These are phyloP conservation scores for Scolopax bukidnonensis DNA, from an alignment of 2,797 vertebrate species.

Conservation along the genomic window DNA sequence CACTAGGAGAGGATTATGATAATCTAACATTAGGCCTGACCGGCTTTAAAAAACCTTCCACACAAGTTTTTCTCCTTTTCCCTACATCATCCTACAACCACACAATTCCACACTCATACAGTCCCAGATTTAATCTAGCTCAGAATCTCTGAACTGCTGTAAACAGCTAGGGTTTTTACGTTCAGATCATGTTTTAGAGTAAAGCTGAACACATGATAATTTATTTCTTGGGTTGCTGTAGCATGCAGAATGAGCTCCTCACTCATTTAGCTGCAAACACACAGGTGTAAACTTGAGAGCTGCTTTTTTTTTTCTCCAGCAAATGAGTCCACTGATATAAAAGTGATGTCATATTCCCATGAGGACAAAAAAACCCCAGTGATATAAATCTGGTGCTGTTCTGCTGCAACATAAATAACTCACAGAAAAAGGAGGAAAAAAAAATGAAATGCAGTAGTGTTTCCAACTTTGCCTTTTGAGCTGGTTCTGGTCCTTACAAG, in stretches of 20 bases:
- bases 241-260: background rate
- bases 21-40: background rate
- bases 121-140: background rate
- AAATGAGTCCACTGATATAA: background rate
- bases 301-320: background rate
- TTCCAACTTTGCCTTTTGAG: background rate
- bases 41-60: background rate
- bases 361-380: background rate
- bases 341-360: background rate
- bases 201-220: background rate
- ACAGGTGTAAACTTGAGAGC: background rate
- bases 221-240: background rate
- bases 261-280: background rate
- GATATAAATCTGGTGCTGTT: background rate
- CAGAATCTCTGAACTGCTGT: background rate
- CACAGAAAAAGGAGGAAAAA: background rate
- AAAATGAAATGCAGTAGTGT: accelerated
- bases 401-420: background rate
- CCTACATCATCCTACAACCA: background rate
- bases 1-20: background rate
- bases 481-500: background rate
- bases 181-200: background rate
- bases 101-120: background rate
- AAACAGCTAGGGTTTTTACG: background rate
- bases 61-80: background rate